Percentiles rank a stretch among this genome's conserved stretches.
Evolutionary conservation across 1,140 invertebrate genomes (phyloP).

Genomic region (Telenomus remus): DNA sequence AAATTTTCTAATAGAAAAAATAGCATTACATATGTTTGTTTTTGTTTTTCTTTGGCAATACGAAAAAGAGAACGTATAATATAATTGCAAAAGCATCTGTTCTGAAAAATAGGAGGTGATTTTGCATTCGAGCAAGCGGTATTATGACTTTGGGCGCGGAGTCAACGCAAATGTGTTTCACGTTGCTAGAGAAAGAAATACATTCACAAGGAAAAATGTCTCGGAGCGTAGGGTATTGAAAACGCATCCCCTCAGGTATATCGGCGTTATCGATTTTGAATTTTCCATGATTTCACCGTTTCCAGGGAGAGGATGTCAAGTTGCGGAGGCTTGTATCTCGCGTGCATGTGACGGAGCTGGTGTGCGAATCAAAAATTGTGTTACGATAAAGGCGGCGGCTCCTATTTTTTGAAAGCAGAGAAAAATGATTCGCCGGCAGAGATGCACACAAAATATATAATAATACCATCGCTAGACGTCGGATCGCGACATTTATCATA

Average conservation of each 20-base stretch:
- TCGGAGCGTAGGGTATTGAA: conserved; percentile 27
- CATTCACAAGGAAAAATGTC: conserved; percentile 45
- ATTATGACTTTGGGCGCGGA: conserved; percentile 21
- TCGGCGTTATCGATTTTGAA: conserved; percentile 66
- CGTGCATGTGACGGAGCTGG: conserved; percentile 18
- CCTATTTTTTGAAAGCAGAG: conserved; percentile 1
- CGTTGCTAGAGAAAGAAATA: conserved; percentile 47
- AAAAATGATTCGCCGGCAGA: conserved; percentile 18
- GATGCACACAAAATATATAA: conserved; percentile 18
- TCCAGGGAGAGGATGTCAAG: conserved; percentile 61
- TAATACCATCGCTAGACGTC: conserved; percentile 23
- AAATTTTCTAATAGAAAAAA: too few species aligned
- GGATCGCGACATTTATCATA: conserved; percentile 43
- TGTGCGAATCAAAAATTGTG: conserved; percentile 41
- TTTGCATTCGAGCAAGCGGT: background rate
- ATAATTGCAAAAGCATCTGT: too few species aligned
- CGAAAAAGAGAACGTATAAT: too few species aligned
- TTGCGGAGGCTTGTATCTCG: conserved; percentile 50
- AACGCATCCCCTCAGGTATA: conserved; percentile 58
- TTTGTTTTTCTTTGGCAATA: too few species aligned
- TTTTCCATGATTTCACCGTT: conserved; percentile 69
- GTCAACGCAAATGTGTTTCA: conserved; percentile 23
- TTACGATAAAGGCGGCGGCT: background rate
- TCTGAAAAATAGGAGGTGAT: too few species aligned
- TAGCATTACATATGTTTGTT: too few species aligned